Conservation (phyloP, 92 coral and sea anemone genomes). For the Muricea muricata region DNA sequence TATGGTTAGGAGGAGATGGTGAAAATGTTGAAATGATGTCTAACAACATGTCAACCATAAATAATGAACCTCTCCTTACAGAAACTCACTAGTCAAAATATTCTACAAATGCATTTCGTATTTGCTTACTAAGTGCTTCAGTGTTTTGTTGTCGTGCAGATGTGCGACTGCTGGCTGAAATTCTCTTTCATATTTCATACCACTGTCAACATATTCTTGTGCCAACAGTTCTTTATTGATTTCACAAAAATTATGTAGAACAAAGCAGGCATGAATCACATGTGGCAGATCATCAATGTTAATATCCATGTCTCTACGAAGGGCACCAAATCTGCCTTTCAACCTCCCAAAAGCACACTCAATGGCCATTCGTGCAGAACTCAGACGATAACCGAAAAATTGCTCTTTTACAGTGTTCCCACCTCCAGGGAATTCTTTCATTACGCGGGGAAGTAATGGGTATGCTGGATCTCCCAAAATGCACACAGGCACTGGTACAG, state of each 20-base stretch:
- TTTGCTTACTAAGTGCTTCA: background rate
- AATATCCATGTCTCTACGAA: constrained; percentile 65
- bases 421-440: constrained; percentile 69
- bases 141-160: constrained; percentile 23
- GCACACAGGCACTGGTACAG: constrained; percentile 51
- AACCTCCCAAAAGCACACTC: constrained; percentile 72
- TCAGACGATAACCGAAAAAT: constrained; percentile 59
- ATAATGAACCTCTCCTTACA: too few relatives aligned
- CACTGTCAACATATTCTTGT: background rate
- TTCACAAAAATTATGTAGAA: too few relatives aligned
- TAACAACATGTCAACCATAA: too few relatives aligned
- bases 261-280: background rate
- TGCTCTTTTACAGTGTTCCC: constrained; percentile 65
- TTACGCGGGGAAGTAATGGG: constrained; percentile 49
- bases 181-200: constrained; percentile 10
- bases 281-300: constrained; percentile 47
- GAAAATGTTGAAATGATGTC: too few relatives aligned
- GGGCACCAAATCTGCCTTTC: constrained; percentile 72
- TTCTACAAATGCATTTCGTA: background rate
- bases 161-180: constrained; percentile 39
- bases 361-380: constrained; percentile 66
- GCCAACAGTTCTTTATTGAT: background rate
- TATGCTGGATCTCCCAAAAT: constrained; percentile 66
- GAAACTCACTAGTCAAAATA: background rate
- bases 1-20: too few relatives aligned